A percentile compares a stretch with the other conserved stretches of the same genome.
These are phyloP conservation scores for Apodemus agrarius DNA, from an alignment of 2,797 vertebrate genomes.

Conservation along the genomic window DNA sequence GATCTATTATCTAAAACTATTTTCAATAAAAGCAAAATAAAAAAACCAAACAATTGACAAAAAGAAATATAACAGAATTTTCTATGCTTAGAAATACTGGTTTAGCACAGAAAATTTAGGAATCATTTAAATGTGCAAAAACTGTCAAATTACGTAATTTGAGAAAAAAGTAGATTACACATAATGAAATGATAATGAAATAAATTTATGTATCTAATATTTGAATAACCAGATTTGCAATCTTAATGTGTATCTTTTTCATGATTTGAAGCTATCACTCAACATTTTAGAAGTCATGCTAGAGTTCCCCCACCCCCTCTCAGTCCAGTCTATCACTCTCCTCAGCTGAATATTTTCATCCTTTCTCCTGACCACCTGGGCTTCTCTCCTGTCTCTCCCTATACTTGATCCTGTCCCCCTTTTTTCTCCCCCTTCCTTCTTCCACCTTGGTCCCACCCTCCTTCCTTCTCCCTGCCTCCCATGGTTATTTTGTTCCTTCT, in stretches of 20 bases:
- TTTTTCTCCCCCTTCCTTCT: too few relatives aligned
- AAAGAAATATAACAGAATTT: background rate
- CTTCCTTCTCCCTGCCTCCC: too few relatives aligned
- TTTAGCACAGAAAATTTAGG: background rate
- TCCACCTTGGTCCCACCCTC: too few relatives aligned
- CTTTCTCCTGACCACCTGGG: too few relatives aligned
- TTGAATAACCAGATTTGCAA: background rate
- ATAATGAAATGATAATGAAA: background rate
- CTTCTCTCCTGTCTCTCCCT: too few relatives aligned
- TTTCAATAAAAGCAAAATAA: background rate
- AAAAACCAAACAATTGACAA: background rate
- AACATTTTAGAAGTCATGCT: background rate
- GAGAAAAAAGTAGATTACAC: background rate
- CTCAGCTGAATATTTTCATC: too few relatives aligned
- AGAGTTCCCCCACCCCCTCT: too few relatives aligned
- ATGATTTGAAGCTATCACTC: background rate
- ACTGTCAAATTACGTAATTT: background rate
- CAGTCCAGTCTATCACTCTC: too few relatives aligned
- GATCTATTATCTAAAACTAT: background rate
- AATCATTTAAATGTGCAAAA: background rate
- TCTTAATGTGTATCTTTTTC: background rate
- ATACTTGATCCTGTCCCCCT: too few relatives aligned
- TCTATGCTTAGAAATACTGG: background rate
- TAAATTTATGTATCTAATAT: background rate
- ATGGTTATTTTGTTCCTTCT: too few relatives aligned